A percentile compares a stretch with the other conserved stretches of the same genome.
Evolutionary conservation across 1,140 invertebrate species (phyloP).

Genomic region (Drosophila sp.): DNA sequence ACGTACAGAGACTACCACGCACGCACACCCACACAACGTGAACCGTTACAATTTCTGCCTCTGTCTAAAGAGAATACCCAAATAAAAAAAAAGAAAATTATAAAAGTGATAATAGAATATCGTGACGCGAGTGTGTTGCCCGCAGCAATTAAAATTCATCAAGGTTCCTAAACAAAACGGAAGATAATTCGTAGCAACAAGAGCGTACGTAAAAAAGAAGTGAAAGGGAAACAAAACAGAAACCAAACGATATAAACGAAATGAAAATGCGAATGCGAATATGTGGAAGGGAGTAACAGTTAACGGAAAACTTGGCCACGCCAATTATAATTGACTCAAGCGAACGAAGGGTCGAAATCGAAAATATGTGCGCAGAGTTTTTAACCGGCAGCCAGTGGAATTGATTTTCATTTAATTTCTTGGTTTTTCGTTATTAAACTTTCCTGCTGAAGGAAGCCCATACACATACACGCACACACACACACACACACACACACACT

Average conservation of each 20-base stretch:
- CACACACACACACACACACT: slow-evolving; percentile 12
- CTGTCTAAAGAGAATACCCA: neutral
- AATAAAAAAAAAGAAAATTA: slow-evolving; percentile 9
- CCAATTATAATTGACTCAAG: slow-evolving; percentile 55
- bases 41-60: slow-evolving; percentile 35
- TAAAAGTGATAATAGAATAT: slow-evolving; percentile 63
- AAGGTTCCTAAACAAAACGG: slow-evolving; percentile 56
- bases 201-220: slow-evolving; percentile 13
- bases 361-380: slow-evolving; percentile 74
- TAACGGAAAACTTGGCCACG: slow-evolving; percentile 43
- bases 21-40: slow-evolving; percentile 40
- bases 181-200: neutral
- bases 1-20: slow-evolving; percentile 30
- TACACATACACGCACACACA: neutral
- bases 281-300: slow-evolving; percentile 30
- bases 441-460: neutral
- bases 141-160: slow-evolving; percentile 51
- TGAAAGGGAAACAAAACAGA: neutral
- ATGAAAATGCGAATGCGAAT: slow-evolving; percentile 39
- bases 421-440: slow-evolving; percentile 18
- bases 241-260: slow-evolving; percentile 1
- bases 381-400: slow-evolving; percentile 56
- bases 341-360: slow-evolving; percentile 38
- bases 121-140: slow-evolving; percentile 26
- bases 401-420: slow-evolving; percentile 69